These are phyloP conservation scores for Paramormyrops kingsleyae DNA, from an alignment of 2,113 vertebrate genomes.

Conservation along the genomic window DNA sequence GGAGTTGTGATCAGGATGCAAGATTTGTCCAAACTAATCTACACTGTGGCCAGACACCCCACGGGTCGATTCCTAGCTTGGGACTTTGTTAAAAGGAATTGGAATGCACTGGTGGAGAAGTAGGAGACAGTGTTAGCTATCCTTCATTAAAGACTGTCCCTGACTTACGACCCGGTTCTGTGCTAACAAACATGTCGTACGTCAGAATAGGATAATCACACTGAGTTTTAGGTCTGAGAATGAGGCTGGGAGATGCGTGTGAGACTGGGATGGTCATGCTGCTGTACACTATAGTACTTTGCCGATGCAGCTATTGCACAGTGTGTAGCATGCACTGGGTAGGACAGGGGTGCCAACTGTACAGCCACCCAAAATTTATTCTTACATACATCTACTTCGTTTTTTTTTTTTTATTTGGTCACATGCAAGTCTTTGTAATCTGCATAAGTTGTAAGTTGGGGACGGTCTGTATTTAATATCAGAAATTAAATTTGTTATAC, in stretches of 20 bases:
- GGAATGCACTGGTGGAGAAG: constrained; percentile 60
- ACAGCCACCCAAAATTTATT: background rate
- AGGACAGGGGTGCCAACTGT: background rate
- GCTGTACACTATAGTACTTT: background rate
- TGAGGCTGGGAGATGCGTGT: background rate
- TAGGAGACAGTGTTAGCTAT: constrained; percentile 32
- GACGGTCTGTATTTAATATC: background rate
- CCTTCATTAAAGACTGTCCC: background rate
- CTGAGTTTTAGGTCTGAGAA: background rate
- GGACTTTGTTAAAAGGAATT: constrained; percentile 65
- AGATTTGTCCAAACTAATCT: constrained; percentile 52
- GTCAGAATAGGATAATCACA: background rate
- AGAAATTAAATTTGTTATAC: background rate
- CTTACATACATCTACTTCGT: background rate
- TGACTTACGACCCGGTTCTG: background rate
- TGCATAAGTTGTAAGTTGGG: background rate
- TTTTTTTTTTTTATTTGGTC: background rate
- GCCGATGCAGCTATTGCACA: background rate
- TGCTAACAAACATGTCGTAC: background rate
- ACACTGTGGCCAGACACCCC: constrained; percentile 56
- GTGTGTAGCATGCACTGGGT: background rate
- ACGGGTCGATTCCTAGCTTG: constrained; percentile 57
- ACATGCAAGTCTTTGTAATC: background rate
- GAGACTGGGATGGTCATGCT: background rate
- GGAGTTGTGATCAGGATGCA: constrained; percentile 58